Conservation (phyloP, 2,888 invertebrate species). For the Cosmia trapezina region DNA sequence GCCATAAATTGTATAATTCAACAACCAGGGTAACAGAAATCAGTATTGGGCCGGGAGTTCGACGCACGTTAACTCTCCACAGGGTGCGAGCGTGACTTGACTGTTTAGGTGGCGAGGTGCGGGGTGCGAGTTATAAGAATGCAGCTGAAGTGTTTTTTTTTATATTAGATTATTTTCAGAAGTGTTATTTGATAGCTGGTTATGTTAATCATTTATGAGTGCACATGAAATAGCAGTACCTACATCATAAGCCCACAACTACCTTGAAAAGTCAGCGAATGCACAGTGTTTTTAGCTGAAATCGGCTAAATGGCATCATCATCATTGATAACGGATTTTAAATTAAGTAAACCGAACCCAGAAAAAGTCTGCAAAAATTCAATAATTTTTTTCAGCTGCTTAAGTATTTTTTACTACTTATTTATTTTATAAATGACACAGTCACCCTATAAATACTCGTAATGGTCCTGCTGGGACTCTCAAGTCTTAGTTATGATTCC, state of each 20-base stretch:
- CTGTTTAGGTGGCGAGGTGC: conserved; percentile 55
- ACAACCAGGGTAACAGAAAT: conserved; percentile 68
- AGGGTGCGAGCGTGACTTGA: conserved; percentile 71
- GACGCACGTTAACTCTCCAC: conserved; percentile 71
- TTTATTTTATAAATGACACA: background rate
- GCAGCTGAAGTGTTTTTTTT: background rate
- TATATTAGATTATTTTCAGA: background rate
- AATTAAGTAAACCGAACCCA: background rate
- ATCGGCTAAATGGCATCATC: background rate
- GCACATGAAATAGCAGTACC: background rate
- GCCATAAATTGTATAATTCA: conserved; percentile 66
- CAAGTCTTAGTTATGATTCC: background rate
- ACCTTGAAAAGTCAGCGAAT: background rate
- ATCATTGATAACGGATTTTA: background rate
- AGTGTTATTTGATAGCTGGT: background rate
- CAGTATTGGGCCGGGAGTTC: conserved; percentile 70
- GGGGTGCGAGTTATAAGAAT: conserved; percentile 40
- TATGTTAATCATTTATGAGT: background rate
- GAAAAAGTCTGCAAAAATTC: background rate
- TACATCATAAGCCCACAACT: background rate
- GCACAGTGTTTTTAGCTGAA: background rate
- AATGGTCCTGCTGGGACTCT: background rate
- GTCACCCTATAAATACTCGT: too few relatives aligned
- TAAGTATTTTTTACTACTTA: background rate
- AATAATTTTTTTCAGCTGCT: background rate